Conservation (phyloP, 2,888 invertebrate species). For the Acanthosepion pharaonis region DNA sequence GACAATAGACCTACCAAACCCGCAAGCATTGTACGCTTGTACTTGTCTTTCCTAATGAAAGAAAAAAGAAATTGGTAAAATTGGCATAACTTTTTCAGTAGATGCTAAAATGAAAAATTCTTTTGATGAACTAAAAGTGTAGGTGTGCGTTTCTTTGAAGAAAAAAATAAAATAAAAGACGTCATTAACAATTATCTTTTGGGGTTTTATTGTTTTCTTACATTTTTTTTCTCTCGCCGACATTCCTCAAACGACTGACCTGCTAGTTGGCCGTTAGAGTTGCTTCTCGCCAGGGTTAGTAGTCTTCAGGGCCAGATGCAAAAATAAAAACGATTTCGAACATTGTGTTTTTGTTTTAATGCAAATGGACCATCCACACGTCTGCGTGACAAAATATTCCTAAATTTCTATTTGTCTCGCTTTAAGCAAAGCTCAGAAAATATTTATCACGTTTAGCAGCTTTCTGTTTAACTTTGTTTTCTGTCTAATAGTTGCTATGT, state of each 20-base stretch:
- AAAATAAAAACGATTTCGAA: too few species aligned
- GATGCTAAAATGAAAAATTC: not conserved
- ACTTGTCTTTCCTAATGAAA: not conserved
- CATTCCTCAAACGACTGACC: not conserved
- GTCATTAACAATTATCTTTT: not conserved
- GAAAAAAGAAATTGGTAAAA: not conserved
- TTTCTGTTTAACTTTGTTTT: too few species aligned
- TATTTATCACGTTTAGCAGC: too few species aligned
- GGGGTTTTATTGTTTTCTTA: not conserved
- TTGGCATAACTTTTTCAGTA: not conserved
- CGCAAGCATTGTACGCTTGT: not conserved
- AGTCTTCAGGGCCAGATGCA: too few species aligned
- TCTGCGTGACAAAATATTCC: too few species aligned
- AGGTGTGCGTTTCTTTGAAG: not conserved
- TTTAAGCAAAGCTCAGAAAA: too few species aligned
- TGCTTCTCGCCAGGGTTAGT: too few species aligned
- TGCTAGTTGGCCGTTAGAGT: not conserved
- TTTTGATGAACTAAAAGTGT: not conserved
- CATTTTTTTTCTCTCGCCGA: not conserved
- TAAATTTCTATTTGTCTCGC: too few species aligned
- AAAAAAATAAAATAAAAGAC: not conserved
- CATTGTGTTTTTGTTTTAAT: too few species aligned
- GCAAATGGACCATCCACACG: too few species aligned
- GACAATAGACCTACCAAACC: not conserved
- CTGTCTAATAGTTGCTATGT: too few species aligned